phyloP scores from a whole-genome alignment of 1,140 invertebrate species.

The Leptoteleia sp. region DNA sequence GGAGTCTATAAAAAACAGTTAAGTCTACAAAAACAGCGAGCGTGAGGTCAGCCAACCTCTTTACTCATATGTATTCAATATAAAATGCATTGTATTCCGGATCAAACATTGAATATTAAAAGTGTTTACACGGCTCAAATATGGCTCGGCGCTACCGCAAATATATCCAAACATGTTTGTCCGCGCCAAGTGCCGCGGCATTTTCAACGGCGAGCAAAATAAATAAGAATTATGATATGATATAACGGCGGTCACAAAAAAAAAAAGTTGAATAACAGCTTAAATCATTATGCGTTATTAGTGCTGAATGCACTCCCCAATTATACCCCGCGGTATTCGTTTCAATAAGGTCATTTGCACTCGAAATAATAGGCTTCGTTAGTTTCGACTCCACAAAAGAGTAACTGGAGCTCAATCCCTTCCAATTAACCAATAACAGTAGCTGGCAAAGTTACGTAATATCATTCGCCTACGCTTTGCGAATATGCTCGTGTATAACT shows the following conservation, averaged over 20 bases:
- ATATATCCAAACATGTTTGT: too few species aligned
- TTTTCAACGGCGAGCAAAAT: too few species aligned
- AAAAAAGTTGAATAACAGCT: not conserved
- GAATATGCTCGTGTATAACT: conserved; percentile 60
- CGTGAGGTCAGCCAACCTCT: conserved; percentile 13
- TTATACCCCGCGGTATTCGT: conserved; percentile 12
- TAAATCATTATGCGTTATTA: not conserved
- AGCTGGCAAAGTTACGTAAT: conserved; percentile 65
- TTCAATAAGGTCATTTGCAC: conserved; percentile 59
- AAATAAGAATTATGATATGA: too few species aligned
- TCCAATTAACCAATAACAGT: conserved; percentile 69
- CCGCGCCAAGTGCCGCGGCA: too few species aligned
- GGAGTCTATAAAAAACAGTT: too few species aligned
- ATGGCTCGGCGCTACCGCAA: not conserved
- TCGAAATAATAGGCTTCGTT: conserved; percentile 60
- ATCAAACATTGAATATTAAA: not conserved
- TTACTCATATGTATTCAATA: not conserved
- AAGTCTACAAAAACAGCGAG: conserved; percentile 13
- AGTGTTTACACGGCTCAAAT: not conserved
- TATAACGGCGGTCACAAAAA: not conserved
- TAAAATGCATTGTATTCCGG: not conserved
- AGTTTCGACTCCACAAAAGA: conserved; percentile 55
- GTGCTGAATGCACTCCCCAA: conserved; percentile 4
- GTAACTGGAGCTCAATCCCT: conserved; percentile 67
- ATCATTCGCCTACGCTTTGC: conserved; percentile 63